Evolutionary conservation across 2,113 vertebrate species (phyloP), one percentile per base, ranked within the genome.

Genomic region (Poecile atricapillus): DNA sequence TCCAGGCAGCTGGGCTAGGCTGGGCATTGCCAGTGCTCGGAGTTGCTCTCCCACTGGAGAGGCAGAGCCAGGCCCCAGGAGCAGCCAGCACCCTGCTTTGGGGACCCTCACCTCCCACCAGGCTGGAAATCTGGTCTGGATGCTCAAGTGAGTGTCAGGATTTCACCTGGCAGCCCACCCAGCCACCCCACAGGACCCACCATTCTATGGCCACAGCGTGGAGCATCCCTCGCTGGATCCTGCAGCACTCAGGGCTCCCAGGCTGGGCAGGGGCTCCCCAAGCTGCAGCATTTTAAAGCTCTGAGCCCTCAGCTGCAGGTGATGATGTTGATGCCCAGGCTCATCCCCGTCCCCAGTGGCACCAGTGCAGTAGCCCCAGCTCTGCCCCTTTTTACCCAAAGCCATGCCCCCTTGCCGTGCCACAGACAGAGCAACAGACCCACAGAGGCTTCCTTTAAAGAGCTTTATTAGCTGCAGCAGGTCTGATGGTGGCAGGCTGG

Each of bases 381-480:
- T 37, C 18, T 62, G 84, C 15, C 53, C 47, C 11, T 5, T 24
- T 50, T 11, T 18, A 49, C 33, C 77, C 55, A 27, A 21, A 30
- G 10, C 13, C 17, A 8, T 25, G n/a, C 47, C 74, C 83, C 41
- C 35, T 69, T 1, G 0, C 47, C 0, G 1, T 39, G 49, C 76
- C 50, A 7, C 22, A 43, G 64, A 67, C 74, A 74, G 68, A 96
- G 55, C 70, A 2, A 0, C 86, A 31, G 33, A 70, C 25, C 15
- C 2, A 0, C 39, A 24, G 47, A 17, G 46, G 30, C 11, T 87
- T 94, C n/a, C 2, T 97, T 95, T 93, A 97, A 97, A 96, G 94
- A 75, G 67, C 97, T 98, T 98, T 98, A 98, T 98, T 98, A 93
- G 88, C 88, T 94, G 95, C 96, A 87, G 97, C 95, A 87, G 91